Conservation (phyloP, 2,888 invertebrate genomes). For the Thalpophila matura region DNA sequence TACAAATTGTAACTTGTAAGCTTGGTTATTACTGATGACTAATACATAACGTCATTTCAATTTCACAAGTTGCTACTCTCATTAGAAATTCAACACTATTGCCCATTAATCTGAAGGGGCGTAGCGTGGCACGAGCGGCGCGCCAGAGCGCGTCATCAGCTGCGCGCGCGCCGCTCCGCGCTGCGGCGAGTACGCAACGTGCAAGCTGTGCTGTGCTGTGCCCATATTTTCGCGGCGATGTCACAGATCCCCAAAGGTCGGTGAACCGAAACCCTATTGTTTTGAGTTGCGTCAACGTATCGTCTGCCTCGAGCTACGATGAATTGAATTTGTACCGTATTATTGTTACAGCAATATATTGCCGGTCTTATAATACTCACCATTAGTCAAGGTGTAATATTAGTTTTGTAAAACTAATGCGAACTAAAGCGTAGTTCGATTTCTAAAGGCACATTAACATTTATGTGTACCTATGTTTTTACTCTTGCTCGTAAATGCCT, state of each 20-base stretch:
- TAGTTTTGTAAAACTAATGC: conserved; percentile 65
- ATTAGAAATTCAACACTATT: conserved; percentile 85
- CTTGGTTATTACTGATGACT: conserved; percentile 55
- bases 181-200: conserved; percentile 71
- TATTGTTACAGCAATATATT: conserved; percentile 79
- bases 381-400: conserved; percentile 69
- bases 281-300: conserved; percentile 87
- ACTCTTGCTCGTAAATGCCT: conserved; percentile 19
- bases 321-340: conserved; percentile 86
- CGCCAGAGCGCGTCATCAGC: conserved; percentile 81
- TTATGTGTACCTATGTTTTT: conserved; percentile 4
- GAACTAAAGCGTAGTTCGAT: conserved; percentile 46
- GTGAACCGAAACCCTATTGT: conserved; percentile 88
- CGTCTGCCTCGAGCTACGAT: conserved; percentile 85
- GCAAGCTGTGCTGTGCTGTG: conserved; percentile 76
- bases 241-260: conserved; percentile 88
- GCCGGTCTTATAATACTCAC: conserved; percentile 78
- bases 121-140: conserved; percentile 82
- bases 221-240: conserved; percentile 88
- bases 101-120: conserved; percentile 84
- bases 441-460: conserved; percentile 16
- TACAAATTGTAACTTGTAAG: conserved; percentile 2
- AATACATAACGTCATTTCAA: conserved; percentile 80
- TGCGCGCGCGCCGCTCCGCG: conserved; percentile 48
- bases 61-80: conserved; percentile 82